These are phyloP conservation scores for Hassar affinis DNA, from an alignment of 2,113 vertebrate genomes.

Conservation along the genomic window DNA sequence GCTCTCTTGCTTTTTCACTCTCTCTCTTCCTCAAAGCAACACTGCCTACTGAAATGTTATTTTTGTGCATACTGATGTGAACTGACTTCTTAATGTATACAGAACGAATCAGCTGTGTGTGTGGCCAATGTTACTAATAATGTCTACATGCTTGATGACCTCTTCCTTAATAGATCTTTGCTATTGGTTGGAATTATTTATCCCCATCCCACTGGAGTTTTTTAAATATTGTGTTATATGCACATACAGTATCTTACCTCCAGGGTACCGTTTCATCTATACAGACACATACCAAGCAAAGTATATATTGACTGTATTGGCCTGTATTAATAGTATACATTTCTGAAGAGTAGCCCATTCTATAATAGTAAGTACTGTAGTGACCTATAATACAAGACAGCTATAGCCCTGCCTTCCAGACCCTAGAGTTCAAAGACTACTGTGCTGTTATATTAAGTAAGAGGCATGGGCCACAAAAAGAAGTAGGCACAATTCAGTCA, in stretches of 20 bases:
- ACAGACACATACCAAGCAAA: neutral
- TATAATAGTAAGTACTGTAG: neutral
- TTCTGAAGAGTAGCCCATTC: neutral
- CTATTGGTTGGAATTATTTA: conserved; percentile 15
- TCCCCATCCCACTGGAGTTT: conserved; percentile 4
- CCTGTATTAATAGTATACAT: neutral
- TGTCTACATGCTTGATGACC: conserved; percentile 1
- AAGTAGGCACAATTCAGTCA: neutral
- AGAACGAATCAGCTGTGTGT: neutral
- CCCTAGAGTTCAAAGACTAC: conserved; percentile 3
- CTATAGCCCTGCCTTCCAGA: neutral
- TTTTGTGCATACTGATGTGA: conserved; percentile 32
- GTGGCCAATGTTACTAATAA: neutral
- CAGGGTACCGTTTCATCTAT: neutral
- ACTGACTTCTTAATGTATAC: neutral
- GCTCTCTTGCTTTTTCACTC: conserved; percentile 42
- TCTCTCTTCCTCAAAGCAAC: conserved; percentile 4
- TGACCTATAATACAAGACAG: neutral
- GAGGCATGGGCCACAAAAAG: neutral
- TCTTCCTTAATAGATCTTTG: conserved; percentile 21
- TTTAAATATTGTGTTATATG: conserved; percentile 26
- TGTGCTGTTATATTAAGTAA: neutral
- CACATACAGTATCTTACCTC: conserved; percentile 17
- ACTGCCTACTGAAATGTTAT: conserved; percentile 31
- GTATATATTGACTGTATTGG: neutral